Conservation (phyloP, 2,888 invertebrate genomes). For the Plagodis pulveraria region DNA sequence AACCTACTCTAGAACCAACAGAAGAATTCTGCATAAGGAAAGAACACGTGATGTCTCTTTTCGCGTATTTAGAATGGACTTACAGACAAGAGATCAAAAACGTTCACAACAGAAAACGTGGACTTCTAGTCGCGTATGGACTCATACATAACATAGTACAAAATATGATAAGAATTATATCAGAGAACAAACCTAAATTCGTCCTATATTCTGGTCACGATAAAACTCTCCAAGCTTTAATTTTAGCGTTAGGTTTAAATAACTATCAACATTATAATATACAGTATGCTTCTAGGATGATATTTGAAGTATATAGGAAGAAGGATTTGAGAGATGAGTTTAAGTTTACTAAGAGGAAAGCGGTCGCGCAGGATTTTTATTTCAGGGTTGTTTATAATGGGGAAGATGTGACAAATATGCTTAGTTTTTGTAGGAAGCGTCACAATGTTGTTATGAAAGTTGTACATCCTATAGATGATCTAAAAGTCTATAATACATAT, state of each 20-base stretch:
- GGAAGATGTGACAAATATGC: constrained; percentile 91
- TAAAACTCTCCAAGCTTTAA: constrained; percentile 93
- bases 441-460: constrained; percentile 79
- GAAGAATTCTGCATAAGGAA: constrained; percentile 86
- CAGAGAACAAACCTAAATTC: constrained; percentile 89
- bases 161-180: constrained; percentile 92
- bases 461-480: constrained; percentile 65
- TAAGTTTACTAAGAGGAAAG: constrained; percentile 83
- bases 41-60: constrained; percentile 90
- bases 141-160: constrained; percentile 92
- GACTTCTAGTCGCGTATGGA: constrained; percentile 92
- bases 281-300: constrained; percentile 93
- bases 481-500: constrained; percentile 75
- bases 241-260: constrained; percentile 90
- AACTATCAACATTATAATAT: constrained; percentile 88
- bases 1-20: constrained; percentile 66
- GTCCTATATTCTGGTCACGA: constrained; percentile 96
- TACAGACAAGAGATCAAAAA: constrained; percentile 87
- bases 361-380: constrained; percentile 88
- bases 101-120: constrained; percentile 86
- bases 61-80: constrained; percentile 94
- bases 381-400: constrained; percentile 95
- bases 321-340: constrained; percentile 75
- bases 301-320: constrained; percentile 94
- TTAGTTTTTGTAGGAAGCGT: constrained; percentile 91